A percentile compares a stretch with the other conserved stretches of the same genome.
Conservation (phyloP, 2,888 invertebrate species). For the Seladonia tumulorum region DNA sequence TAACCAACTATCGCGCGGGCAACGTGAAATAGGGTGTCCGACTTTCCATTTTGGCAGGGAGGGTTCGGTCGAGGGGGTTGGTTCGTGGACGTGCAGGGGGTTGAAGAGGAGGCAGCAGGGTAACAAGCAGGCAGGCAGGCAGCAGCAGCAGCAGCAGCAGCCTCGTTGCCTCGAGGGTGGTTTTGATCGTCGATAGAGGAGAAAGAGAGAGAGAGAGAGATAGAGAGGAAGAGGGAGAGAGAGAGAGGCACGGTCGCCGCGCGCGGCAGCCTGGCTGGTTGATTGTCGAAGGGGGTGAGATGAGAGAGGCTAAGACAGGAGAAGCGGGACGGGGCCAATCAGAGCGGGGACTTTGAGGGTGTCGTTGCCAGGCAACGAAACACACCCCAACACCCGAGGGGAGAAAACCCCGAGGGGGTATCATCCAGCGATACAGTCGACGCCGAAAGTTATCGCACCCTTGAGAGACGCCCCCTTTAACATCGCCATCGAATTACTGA, state of each 20-base stretch:
- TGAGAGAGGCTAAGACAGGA: conserved; percentile 75
- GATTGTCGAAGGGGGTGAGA: conserved; percentile 67
- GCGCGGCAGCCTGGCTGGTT: conserved; percentile 43
- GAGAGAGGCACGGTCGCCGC: conserved; percentile 44
- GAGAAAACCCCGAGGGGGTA: conserved; percentile 75
- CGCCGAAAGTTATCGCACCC: conserved; percentile 74
- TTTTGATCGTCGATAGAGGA: conserved; percentile 64
- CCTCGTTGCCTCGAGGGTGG: conserved; percentile 49
- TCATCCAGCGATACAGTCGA: conserved; percentile 74
- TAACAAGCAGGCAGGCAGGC: neutral
- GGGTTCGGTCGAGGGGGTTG: neutral
- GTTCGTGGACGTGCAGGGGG: neutral
- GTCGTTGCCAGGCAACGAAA: conserved; percentile 83
- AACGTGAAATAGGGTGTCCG: conserved; percentile 24
- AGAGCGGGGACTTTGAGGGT: conserved; percentile 80
- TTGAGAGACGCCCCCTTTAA: conserved; percentile 69
- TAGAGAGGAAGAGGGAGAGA: conserved; percentile 6
- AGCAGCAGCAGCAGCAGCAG: conserved; percentile 4
- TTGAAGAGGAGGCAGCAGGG: neutral
- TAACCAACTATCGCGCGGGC: conserved; percentile 3
- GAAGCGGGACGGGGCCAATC: conserved; percentile 80
- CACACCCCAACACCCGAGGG: conserved; percentile 77
- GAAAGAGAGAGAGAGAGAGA: conserved; percentile 24
- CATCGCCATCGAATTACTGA: conserved; percentile 60
- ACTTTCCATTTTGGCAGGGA: conserved; percentile 40